phyloP scores from a whole-genome alignment of 1,140 invertebrate genomes.

The Episyrphus balteatus region DNA sequence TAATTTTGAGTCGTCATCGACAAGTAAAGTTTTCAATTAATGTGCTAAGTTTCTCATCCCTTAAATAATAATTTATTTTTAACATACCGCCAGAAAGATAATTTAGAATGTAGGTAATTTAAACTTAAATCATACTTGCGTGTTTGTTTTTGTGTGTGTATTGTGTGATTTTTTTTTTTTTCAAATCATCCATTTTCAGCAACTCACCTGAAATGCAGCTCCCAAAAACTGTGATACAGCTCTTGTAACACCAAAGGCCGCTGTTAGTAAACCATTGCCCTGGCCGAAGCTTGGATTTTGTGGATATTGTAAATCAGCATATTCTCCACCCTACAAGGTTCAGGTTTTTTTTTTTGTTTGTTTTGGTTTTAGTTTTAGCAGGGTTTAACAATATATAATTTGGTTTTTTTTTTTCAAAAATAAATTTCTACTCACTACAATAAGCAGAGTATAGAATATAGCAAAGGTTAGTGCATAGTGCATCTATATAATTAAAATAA shows the following conservation, averaged over 20 bases:
- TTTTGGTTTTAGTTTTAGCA: neutral
- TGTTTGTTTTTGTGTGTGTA: too few species aligned
- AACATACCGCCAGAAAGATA: too few species aligned
- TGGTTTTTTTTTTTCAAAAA: neutral
- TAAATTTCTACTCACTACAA: too few species aligned
- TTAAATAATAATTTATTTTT: too few species aligned
- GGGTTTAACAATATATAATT: neutral
- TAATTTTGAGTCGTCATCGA: too few species aligned
- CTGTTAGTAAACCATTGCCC: slow-evolving; percentile 49
- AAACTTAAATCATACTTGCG: too few species aligned
- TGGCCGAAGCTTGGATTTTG: slow-evolving; percentile 11
- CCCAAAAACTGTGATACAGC: slow-evolving; percentile 62
- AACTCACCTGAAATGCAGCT: slow-evolving; percentile 53
- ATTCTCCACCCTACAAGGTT: neutral
- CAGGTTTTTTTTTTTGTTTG: neutral
- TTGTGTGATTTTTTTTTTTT: too few species aligned
- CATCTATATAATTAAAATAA: neutral
- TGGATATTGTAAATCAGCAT: neutral
- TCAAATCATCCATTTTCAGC: slow-evolving; percentile 6
- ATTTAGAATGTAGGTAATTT: too few species aligned
- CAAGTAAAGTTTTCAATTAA: too few species aligned
- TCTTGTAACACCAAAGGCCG: slow-evolving; percentile 58
- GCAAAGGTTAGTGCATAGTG: neutral
- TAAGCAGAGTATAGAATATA: neutral
- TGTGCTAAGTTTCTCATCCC: too few species aligned